Conservation (phyloP, 2,113 vertebrate species). For the Oxyruncus cristatus region DNA sequence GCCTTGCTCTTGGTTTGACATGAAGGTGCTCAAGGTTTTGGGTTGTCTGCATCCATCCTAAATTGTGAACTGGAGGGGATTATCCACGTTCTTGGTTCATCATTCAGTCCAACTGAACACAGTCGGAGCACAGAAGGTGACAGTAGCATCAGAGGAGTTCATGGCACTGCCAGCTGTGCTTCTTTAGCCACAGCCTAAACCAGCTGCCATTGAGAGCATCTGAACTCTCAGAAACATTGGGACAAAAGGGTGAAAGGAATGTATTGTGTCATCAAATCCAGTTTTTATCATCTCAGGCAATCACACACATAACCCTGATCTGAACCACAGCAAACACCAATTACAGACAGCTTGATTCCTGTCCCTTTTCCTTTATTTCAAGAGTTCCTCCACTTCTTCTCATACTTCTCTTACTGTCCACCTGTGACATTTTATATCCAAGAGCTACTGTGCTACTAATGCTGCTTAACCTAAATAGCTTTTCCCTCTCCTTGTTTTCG, state of each 20-base stretch:
- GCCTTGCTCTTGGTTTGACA: background rate
- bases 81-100: background rate
- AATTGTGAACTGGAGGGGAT: background rate
- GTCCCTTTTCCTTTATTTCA: background rate
- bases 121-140: background rate
- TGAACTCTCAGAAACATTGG: background rate
- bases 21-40: background rate
- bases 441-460: background rate
- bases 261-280: background rate
- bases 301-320: background rate
- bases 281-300: background rate
- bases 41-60: background rate
- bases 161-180: background rate
- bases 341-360: background rate
- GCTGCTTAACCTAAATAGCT: conserved; percentile 30
- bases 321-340: background rate
- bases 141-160: background rate
- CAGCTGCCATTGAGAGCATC: background rate
- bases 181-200: background rate
- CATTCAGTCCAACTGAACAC: background rate
- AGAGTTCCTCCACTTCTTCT: background rate
- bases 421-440: conserved; percentile 17
- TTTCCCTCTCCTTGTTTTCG: background rate
- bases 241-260: background rate
- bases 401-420: background rate